These are phyloP conservation scores for Thermophis baileyi DNA, from an alignment of 2,113 vertebrate species.

Conservation along the genomic window DNA sequence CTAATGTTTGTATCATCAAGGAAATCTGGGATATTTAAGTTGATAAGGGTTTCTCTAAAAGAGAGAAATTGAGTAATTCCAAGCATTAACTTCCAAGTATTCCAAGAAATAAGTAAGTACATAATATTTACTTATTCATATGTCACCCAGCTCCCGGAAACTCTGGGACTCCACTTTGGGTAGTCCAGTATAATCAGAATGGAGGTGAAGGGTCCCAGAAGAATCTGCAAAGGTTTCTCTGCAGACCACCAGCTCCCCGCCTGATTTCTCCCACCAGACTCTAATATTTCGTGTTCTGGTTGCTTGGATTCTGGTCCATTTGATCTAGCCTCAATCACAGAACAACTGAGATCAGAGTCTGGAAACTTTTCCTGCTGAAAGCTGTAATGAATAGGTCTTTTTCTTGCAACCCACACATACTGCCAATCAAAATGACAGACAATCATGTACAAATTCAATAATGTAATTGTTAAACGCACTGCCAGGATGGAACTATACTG, in stretches of 20 bases:
- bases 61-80: background rate
- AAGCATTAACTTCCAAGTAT: background rate
- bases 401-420: background rate
- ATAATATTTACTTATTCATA: background rate
- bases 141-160: background rate
- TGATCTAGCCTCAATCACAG: background rate
- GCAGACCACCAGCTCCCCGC: background rate
- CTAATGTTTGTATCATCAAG: background rate
- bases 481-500: background rate
- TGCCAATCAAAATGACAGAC: background rate
- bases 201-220: background rate
- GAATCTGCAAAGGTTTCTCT: background rate
- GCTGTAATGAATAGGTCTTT: background rate
- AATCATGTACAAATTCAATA: background rate
- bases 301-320: background rate
- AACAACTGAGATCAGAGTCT: background rate
- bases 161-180: background rate
- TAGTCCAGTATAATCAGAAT: background rate
- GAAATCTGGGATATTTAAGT: background rate
- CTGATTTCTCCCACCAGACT: background rate
- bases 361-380: background rate
- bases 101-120: background rate
- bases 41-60: background rate
- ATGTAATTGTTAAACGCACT: background rate
- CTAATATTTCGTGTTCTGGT: background rate